Evolutionary conservation across 1,140 invertebrate species (phyloP), one percentile per base, ranked within the genome.

Genomic region (Leptinotarsa undecemlineata): DNA sequence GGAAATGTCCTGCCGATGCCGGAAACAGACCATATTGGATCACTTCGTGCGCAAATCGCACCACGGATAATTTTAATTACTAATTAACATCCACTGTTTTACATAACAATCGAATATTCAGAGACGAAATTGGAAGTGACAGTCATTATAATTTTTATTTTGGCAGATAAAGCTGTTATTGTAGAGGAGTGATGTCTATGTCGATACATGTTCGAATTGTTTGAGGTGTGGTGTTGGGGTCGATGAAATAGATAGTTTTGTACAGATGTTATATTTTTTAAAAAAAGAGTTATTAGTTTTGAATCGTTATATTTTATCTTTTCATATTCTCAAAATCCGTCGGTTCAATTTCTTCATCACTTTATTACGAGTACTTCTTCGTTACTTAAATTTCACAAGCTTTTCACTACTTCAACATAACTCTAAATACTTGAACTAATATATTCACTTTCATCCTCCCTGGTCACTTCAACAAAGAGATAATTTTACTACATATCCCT

Each of bases 1-100:
- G 76, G 76, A 75, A 75, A 77, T 72, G 71, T 71, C 73, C 73
- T 77, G 76, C 73, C 76, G 73, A 73, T 77, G 76, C 76, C 76
- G 76, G 76, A 77, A 77, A 73, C 62, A 64, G 33, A 57, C 76
- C 76, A 74, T 77, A 77, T 75, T 57, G 61, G 68, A 42, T 51
- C 26, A 19, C 64, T 23, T 23, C 51, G 64, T 23, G 26, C 23
- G 64, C 64, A 17, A 26, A 42, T 42, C 17, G 23, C 64, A 67
- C 64, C 23, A n/a, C 26, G 17, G 64, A 67, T 67, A 19, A 67
- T 67, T 67, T 23, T 67, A 67, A 67, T 67, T 67, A 67, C 14
- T 67, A 57, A 57, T 57, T 57, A 17, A 57, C 51, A 57, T 15
- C 51, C 51, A 57, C n/a, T 57, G 14, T 57, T 57, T 57, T 57